These are phyloP conservation scores for Nebria ingens DNA, from an alignment of 1,140 invertebrate species.

Conservation along the genomic window DNA sequence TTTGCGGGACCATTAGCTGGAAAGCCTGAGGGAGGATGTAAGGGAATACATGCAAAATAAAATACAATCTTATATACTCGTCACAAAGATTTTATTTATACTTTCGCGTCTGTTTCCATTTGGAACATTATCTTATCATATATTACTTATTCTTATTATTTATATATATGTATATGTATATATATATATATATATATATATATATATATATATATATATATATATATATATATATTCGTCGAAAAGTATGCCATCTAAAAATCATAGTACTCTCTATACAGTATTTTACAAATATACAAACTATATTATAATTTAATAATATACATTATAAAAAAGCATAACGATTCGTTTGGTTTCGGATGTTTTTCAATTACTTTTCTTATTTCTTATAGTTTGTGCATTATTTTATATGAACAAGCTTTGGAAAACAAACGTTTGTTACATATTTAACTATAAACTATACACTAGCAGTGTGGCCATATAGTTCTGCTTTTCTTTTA, in stretches of 20 bases:
- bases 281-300: slow-evolving; percentile 8
- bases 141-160: slow-evolving; percentile 11
- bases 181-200: too few species aligned
- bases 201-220: neutral
- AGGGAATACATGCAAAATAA: neutral
- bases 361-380: neutral
- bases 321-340: slow-evolving; percentile 7
- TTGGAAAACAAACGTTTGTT: slow-evolving; percentile 9
- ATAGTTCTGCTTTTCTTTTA: too few species aligned
- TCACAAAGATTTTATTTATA: slow-evolving; percentile 13
- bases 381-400: too few species aligned
- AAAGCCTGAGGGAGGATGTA: neutral
- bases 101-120: slow-evolving; percentile 2
- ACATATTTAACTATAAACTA: too few species aligned
- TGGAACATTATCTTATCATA: neutral
- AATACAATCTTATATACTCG: slow-evolving; percentile 1
- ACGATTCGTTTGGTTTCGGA: slow-evolving; percentile 3
- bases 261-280: slow-evolving; percentile 5
- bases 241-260: slow-evolving; percentile 7
- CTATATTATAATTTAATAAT: slow-evolving; percentile 8
- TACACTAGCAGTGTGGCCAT: too few species aligned
- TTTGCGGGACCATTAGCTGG: neutral
- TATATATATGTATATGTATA: too few species aligned
- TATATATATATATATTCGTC: too few species aligned
- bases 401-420: too few species aligned